Evolutionary conservation across 2,113 vertebrate species (phyloP).

Genomic region (Poeciliopsis turrubarensis): DNA sequence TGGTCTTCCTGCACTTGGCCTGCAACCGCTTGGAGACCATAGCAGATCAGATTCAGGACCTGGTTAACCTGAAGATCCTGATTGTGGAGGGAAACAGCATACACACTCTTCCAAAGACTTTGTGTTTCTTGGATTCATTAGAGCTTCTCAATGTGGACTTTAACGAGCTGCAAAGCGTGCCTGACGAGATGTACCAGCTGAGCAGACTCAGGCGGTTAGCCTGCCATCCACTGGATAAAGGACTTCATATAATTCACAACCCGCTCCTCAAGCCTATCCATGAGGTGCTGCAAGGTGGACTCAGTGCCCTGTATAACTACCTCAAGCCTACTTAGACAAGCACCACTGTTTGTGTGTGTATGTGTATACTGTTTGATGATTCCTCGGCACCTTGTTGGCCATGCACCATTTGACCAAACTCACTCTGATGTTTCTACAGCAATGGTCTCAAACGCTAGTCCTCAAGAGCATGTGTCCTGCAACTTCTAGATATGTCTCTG

Average conservation of each 20-base stretch:
- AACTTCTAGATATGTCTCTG: no score
- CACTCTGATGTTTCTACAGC: not conserved
- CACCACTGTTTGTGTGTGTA: constrained; percentile 7
- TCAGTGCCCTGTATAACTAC: constrained; percentile 88
- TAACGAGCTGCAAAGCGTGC: constrained; percentile 89
- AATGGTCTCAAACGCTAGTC: no score
- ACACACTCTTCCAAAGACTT: constrained; percentile 84
- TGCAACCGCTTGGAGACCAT: constrained; percentile 91
- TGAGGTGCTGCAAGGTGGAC: constrained; percentile 86
- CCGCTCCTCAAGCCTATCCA: constrained; percentile 89
- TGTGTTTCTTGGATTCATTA: constrained; percentile 85
- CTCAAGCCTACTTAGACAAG: constrained; percentile 84
- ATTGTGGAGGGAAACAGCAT: constrained; percentile 90
- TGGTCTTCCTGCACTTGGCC: constrained; percentile 92
- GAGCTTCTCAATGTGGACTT: constrained; percentile 92
- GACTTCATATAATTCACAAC: constrained; percentile 91
- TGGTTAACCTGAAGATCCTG: constrained; percentile 89
- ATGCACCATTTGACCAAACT: not conserved
- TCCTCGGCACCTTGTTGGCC: not conserved
- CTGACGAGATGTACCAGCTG: constrained; percentile 86
- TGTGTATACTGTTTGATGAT: constrained; percentile 2
- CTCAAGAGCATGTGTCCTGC: no score
- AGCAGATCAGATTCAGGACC: constrained; percentile 89
- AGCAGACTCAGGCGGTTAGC: constrained; percentile 83
- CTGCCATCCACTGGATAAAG: constrained; percentile 93